A percentile compares a stretch with the other conserved stretches of the same genome.
Conservation (phyloP, 2,888 invertebrate genomes). For the Busseola fusca region DNA sequence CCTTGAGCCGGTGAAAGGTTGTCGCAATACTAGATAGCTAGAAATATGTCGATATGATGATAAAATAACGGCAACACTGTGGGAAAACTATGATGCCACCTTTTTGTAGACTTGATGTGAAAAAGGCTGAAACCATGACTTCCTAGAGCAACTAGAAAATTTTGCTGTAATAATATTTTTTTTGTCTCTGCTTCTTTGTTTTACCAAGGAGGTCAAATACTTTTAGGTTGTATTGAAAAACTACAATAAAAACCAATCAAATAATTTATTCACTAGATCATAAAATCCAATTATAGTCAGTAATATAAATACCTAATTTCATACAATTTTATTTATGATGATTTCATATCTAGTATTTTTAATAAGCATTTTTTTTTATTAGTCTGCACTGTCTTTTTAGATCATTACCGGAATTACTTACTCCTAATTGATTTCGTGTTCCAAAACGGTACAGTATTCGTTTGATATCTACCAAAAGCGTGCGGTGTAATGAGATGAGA, state of each 20-base stretch:
- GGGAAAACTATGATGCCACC: constrained; percentile 68
- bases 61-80: constrained; percentile 77
- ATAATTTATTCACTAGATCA: not conserved
- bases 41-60: constrained; percentile 84
- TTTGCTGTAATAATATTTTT: not conserved
- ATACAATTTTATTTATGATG: not conserved
- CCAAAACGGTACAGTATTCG: constrained; percentile 2
- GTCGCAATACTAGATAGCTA: constrained; percentile 76
- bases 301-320: not conserved
- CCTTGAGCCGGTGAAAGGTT: constrained; percentile 85
- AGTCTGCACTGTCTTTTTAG: not conserved
- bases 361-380: not conserved
- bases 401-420: not conserved
- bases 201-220: constrained; percentile 1
- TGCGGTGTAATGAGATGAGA: constrained; percentile 48
- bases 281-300: not conserved
- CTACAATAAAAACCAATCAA: not conserved
- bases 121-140: constrained; percentile 53
- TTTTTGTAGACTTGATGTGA: constrained; percentile 57
- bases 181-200: constrained; percentile 2
- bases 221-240: not conserved
- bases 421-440: not conserved
- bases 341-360: not conserved
- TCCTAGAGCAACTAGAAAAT: constrained; percentile 42
- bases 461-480: constrained; percentile 36